These are phyloP conservation scores for Notothenia rossii DNA, from an alignment of 2,113 vertebrate genomes.

Conservation along the genomic window DNA sequence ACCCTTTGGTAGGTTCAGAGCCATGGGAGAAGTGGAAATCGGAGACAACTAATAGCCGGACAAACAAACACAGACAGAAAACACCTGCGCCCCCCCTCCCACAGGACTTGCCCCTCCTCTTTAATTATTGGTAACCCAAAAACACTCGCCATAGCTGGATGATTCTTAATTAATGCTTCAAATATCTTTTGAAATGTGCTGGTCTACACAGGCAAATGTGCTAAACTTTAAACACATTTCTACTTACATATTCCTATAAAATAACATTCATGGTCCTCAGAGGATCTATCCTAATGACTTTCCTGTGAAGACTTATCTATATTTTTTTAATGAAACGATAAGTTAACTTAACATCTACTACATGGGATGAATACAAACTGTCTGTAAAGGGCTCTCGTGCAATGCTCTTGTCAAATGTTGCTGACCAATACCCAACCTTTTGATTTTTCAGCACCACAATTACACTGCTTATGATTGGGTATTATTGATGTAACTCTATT, in stretches of 20 bases:
- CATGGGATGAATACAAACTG: not conserved
- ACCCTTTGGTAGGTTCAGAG: not conserved
- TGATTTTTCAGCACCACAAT: not conserved
- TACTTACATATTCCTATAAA: not conserved
- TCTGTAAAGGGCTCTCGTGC: not conserved
- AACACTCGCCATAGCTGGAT: not conserved
- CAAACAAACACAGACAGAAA: conserved; percentile 10
- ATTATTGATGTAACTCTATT: not conserved
- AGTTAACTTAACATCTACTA: too few relatives aligned
- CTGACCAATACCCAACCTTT: not conserved
- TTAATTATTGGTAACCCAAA: conserved; percentile 3
- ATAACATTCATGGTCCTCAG: too few relatives aligned
- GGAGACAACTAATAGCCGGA: conserved; percentile 28
- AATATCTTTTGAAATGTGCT: not conserved
- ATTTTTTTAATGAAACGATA: too few relatives aligned
- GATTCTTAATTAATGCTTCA: too few relatives aligned
- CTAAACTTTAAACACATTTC: not conserved
- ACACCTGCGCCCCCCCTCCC: conserved; percentile 9
- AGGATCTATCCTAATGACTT: too few relatives aligned
- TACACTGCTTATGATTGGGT: not conserved
- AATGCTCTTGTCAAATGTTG: not conserved
- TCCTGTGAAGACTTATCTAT: too few relatives aligned
- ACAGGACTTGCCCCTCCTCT: conserved; percentile 4
- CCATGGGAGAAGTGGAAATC: not conserved
- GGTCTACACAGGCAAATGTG: not conserved